Conservation (phyloP, 2,113 vertebrate genomes). For the Sturnira hondurensis region DNA sequence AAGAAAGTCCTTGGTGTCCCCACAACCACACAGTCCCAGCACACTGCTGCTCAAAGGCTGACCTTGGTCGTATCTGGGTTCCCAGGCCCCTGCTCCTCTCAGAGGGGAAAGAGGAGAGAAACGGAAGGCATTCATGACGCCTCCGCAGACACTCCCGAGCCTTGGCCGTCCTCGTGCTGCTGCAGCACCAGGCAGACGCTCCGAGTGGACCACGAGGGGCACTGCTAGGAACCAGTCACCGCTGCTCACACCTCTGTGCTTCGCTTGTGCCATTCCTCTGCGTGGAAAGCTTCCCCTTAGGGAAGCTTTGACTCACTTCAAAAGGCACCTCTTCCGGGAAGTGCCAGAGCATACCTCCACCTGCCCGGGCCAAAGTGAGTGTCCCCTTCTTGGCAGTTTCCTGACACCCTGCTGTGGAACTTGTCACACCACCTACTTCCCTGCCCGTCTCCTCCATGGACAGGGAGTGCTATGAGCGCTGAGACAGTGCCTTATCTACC, state of each 20-base stretch:
- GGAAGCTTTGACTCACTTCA: neutral
- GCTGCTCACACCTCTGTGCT: neutral
- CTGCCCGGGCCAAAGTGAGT: neutral
- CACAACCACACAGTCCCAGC: neutral
- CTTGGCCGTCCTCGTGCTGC: neutral
- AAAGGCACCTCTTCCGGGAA: neutral
- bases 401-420: neutral
- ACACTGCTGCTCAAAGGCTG: neutral
- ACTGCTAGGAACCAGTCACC: neutral
- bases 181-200: neutral
- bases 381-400: neutral
- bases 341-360: neutral
- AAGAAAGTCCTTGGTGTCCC: neutral
- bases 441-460: neutral
- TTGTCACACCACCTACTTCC: too few relatives aligned
- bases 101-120: neutral
- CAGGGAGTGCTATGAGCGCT: accelerated
- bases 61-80: neutral
- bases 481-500: neutral
- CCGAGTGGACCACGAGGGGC: neutral
- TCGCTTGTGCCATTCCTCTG: neutral
- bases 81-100: neutral
- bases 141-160: neutral
- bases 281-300: neutral
- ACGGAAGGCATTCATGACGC: neutral